phyloP scores from a whole-genome alignment of 2,888 invertebrate species.

The Pseudanteris insignis region DNA sequence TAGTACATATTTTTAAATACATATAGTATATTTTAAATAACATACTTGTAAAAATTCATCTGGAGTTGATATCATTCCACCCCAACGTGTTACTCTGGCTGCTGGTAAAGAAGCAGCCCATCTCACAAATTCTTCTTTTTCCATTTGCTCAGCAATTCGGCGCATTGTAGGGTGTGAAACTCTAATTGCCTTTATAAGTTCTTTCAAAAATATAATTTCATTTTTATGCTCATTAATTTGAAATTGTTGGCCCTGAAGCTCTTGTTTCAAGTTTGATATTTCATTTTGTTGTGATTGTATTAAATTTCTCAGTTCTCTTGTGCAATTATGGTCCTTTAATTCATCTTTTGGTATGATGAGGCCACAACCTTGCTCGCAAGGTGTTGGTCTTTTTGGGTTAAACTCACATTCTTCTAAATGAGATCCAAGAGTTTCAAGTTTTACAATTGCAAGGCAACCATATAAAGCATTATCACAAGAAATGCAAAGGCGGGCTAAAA shows the following conservation, averaged over 20 bases:
- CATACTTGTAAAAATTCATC: constrained; percentile 89
- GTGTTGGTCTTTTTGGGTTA: constrained; percentile 93
- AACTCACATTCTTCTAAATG: constrained; percentile 93
- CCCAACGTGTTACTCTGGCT: constrained; percentile 94
- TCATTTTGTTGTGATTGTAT: constrained; percentile 89
- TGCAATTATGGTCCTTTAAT: constrained; percentile 92
- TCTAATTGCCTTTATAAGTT: constrained; percentile 93
- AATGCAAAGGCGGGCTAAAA: constrained; percentile 88
- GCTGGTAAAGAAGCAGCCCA: constrained; percentile 86
- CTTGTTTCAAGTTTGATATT: constrained; percentile 85
- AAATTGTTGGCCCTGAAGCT: constrained; percentile 85
- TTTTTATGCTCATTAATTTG: constrained; percentile 89
- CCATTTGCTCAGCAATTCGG: constrained; percentile 93
- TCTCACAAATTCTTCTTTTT: constrained; percentile 89
- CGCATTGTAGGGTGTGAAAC: constrained; percentile 92
- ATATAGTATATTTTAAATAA: not conserved
- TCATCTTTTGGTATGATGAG: constrained; percentile 95
- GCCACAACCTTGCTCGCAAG: constrained; percentile 94
- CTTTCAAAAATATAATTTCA: constrained; percentile 88
- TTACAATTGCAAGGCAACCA: constrained; percentile 86
- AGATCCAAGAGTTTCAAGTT: constrained; percentile 84
- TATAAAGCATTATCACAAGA: constrained; percentile 90
- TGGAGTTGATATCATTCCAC: constrained; percentile 98
- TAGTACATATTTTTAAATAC: not conserved
- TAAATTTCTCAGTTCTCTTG: constrained; percentile 83